A percentile compares a stretch with the other conserved stretches of the same genome.
These are phyloP conservation scores for Sinhomidia bicolor DNA, from an alignment of 2,888 invertebrate genomes.

Conservation along the genomic window DNA sequence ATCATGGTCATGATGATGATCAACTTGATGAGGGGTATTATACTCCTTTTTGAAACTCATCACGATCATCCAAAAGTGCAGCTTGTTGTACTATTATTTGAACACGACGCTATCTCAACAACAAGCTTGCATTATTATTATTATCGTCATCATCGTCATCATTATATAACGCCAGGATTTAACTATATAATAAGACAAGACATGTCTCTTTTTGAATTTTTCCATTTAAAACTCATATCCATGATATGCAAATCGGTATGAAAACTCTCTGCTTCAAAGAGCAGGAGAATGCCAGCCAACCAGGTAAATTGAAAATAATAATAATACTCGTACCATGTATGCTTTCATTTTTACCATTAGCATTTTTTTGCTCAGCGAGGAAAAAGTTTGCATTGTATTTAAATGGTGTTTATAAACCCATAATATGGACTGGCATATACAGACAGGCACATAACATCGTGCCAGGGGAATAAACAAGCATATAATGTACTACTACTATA, in stretches of 20 bases:
- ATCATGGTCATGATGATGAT: neutral
- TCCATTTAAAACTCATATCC: conserved; percentile 30
- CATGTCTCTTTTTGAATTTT: conserved; percentile 24
- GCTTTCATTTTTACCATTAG: neutral
- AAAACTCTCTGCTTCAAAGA: conserved; percentile 49
- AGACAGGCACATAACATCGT: neutral
- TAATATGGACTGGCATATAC: neutral
- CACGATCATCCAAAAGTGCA: no score
- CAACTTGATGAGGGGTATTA: conserved; percentile 20
- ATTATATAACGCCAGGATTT: neutral
- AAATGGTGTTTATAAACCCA: conserved; percentile 5
- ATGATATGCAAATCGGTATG: conserved; percentile 60
- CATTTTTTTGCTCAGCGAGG: neutral
- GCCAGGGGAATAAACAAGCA: conserved; percentile 24
- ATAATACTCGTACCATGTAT: neutral
- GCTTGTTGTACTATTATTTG: neutral
- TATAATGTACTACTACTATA: no score
- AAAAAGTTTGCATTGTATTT: conserved; percentile 15
- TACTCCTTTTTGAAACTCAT: conserved; percentile 20
- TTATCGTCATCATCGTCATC: no score
- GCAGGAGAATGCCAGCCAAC: conserved; percentile 58
- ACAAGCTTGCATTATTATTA: neutral
- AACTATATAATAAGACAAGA: neutral
- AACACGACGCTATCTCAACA: neutral
- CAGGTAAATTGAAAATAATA: conserved; percentile 60